Conservation (phyloP, 2,888 invertebrate genomes). For the Blastobasis lacticolella region DNA sequence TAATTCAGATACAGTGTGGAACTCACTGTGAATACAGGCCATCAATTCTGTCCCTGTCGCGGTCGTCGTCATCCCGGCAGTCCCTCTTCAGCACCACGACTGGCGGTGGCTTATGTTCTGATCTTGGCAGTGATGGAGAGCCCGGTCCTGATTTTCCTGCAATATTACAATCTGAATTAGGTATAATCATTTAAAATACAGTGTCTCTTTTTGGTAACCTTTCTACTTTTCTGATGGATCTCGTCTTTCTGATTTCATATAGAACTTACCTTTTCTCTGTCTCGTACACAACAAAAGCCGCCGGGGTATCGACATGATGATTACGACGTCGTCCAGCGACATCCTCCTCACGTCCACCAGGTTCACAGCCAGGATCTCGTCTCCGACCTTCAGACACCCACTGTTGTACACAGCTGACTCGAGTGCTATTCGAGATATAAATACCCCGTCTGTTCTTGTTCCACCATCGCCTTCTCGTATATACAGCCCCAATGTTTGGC, state of each 20-base stretch:
- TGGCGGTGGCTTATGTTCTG: conserved; percentile 90
- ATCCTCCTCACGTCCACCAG: conserved; percentile 97
- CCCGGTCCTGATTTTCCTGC: conserved; percentile 69
- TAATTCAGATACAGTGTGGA: not conserved
- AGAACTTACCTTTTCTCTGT: conserved; percentile 81
- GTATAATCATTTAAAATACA: not conserved
- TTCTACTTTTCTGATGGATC: not conserved
- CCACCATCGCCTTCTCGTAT: conserved; percentile 99
- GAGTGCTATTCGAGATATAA: conserved; percentile 92
- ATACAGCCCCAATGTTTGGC: conserved; percentile 97
- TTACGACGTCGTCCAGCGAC: conserved; percentile 99
- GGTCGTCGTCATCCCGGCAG: conserved; percentile 87
- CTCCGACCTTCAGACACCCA: conserved; percentile 97
- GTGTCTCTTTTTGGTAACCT: not conserved
- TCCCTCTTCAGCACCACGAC: conserved; percentile 94
- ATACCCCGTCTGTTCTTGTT: conserved; percentile 95
- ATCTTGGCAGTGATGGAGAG: conserved; percentile 75
- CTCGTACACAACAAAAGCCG: conserved; percentile 94
- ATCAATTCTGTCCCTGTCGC: conserved; percentile 64
- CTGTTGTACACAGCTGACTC: conserved; percentile 98
- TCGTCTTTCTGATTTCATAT: no score
- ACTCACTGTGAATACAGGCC: conserved; percentile 65
- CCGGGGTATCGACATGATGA: conserved; percentile 99
- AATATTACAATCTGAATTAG: not conserved
- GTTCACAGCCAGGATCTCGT: conserved; percentile 98